Evolutionary conservation across 1,140 invertebrate species (phyloP).

Genomic region (Heliconius eleuchia): DNA sequence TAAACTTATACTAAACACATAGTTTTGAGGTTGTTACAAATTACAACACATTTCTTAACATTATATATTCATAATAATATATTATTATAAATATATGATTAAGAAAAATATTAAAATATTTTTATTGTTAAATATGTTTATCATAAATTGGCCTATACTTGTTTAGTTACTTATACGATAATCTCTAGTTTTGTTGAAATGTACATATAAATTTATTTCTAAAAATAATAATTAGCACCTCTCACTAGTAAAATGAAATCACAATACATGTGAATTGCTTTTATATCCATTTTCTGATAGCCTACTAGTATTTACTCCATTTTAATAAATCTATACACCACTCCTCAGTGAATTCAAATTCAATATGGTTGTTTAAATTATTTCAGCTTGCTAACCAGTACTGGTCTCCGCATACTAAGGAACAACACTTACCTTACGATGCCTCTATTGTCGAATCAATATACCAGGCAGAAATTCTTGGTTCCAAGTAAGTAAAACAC

Average conservation of each 20-base stretch:
- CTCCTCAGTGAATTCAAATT: slow-evolving; percentile 71
- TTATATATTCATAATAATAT: not conserved
- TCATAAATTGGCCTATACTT: not conserved
- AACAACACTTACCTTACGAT: slow-evolving; percentile 87
- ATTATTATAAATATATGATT: not conserved
- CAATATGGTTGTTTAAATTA: slow-evolving; percentile 59
- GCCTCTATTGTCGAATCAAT: slow-evolving; percentile 90
- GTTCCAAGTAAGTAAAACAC: slow-evolving; percentile 82
- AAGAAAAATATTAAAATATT: not conserved
- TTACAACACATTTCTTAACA: slow-evolving; percentile 11
- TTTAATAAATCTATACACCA: slow-evolving; percentile 69
- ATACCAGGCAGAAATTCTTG: slow-evolving; percentile 90
- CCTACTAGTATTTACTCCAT: slow-evolving; percentile 64
- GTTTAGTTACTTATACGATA: not conserved
- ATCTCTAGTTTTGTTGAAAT: too few relatives aligned
- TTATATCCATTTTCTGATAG: slow-evolving; percentile 39
- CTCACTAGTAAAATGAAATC: not conserved
- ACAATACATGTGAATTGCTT: slow-evolving; percentile 27
- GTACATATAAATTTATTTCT: too few relatives aligned
- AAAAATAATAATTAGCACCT: not conserved
- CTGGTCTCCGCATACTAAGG: slow-evolving; percentile 91
- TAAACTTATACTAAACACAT: not conserved
- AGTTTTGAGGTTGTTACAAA: slow-evolving; percentile 19
- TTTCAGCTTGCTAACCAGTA: slow-evolving; percentile 81
- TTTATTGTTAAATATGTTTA: not conserved